Evolutionary conservation across 37 sponge, comb jelly and placozoan genomes (phyloP).

Genomic region (Amphimedon queenslandica): DNA sequence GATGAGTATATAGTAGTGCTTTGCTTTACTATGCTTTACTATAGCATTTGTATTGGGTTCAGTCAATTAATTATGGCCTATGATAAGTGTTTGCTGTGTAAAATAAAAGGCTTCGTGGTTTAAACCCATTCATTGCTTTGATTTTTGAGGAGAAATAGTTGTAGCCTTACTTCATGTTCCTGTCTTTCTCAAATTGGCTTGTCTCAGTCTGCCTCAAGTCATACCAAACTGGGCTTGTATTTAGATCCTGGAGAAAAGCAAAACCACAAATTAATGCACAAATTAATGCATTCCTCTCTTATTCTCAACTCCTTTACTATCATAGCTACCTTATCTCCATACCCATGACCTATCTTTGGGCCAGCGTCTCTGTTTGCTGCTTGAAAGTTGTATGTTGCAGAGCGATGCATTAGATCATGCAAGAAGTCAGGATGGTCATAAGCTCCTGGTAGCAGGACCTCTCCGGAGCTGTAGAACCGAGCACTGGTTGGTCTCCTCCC

Average conservation of each 20-base stretch:
- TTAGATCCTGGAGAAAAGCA: conserved; percentile 46
- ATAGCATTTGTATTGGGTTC: not conserved
- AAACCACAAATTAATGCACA: not conserved
- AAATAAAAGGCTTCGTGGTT: too few relatives aligned
- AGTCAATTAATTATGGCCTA: not conserved
- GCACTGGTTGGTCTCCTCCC: conserved; percentile 45
- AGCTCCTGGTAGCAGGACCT: conserved; percentile 63
- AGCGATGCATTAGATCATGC: conserved; percentile 7
- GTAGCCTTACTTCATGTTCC: conserved; percentile 45
- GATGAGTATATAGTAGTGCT: too few relatives aligned
- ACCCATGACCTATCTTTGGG: conserved; percentile 86
- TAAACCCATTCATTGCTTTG: too few relatives aligned
- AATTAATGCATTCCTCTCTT: not conserved
- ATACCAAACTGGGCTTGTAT: conserved; percentile 56
- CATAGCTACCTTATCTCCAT: conserved; percentile 87
- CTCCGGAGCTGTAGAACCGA: conserved; percentile 41
- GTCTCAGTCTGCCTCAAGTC: conserved; percentile 46
- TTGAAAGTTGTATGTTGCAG: conserved; percentile 69
- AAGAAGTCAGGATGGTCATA: conserved; percentile 69
- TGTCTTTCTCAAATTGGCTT: conserved; percentile 29
- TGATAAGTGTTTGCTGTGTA: not conserved
- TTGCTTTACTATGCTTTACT: too few relatives aligned
- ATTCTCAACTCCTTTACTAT: not conserved
- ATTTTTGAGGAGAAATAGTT: too few relatives aligned
- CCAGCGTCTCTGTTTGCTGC: conserved; percentile 54